A percentile compares a stretch with the other conserved stretches of the same genome.
Evolutionary conservation across 2,797 vertebrate genomes (phyloP).

Genomic region (Sylvia borin): DNA sequence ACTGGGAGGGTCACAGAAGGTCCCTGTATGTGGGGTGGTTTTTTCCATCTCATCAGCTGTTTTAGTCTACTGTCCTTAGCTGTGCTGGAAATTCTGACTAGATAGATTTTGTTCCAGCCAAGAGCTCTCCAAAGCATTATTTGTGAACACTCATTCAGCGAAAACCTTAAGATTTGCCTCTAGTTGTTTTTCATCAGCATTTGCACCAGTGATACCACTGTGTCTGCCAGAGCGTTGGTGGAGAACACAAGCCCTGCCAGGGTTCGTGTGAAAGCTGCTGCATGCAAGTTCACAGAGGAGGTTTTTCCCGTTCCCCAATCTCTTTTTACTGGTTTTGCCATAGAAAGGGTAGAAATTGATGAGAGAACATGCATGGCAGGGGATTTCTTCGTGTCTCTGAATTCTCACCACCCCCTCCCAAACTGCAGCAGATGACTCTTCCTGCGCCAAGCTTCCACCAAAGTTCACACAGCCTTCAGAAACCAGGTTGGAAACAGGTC

Average conservation of each 20-base stretch:
- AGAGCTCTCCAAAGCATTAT: background rate
- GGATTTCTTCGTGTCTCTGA: slow-evolving; percentile 4
- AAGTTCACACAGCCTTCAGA: background rate
- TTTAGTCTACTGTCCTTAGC: background rate
- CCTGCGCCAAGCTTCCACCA: background rate
- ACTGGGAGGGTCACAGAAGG: background rate
- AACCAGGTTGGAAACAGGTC: background rate
- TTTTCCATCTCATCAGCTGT: slow-evolving; percentile 8
- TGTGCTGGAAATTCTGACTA: slow-evolving; percentile 55
- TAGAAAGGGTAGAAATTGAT: background rate
- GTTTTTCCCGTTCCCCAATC: background rate
- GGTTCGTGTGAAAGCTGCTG: background rate
- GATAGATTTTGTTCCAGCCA: background rate
- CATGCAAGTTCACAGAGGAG: background rate
- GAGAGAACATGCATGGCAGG: background rate
- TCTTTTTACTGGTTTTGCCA: background rate
- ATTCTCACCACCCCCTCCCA: slow-evolving; percentile 9
- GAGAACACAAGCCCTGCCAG: background rate
- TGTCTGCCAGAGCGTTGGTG: background rate
- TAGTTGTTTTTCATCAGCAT: background rate
- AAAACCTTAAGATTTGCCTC: slow-evolving; percentile 14
- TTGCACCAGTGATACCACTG: background rate
- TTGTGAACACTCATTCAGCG: slow-evolving; percentile 36
- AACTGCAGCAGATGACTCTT: background rate
- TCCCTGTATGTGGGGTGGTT: background rate